phyloP scores from a whole-genome alignment of 1,140 invertebrate genomes.

The Akabosia matsudoensis region DNA sequence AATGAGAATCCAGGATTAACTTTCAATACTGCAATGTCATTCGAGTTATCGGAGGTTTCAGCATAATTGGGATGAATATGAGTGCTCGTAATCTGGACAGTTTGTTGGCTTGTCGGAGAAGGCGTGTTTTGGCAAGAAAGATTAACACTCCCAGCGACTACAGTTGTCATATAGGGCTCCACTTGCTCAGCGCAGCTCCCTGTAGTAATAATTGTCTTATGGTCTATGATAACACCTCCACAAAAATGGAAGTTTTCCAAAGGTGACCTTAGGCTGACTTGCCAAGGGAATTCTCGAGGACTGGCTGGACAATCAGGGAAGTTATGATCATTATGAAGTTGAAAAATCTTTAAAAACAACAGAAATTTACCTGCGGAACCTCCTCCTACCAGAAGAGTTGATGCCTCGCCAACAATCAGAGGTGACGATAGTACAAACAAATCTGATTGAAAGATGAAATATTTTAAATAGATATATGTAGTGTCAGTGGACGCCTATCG shows the following conservation, averaged over 20 bases:
- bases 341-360: neutral
- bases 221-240: neutral
- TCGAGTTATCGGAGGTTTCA: neutral
- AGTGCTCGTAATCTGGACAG: neutral
- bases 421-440: too few species aligned
- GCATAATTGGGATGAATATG: neutral
- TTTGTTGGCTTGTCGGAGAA: neutral
- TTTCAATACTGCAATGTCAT: constrained; percentile 1
- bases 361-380: too few species aligned
- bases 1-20: neutral
- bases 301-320: neutral
- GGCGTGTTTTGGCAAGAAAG: neutral
- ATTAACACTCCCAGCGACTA: neutral
- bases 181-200: neutral
- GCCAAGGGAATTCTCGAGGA: neutral
- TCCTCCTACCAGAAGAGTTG: too few species aligned
- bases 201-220: neutral
- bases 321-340: neutral
- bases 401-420: too few species aligned
- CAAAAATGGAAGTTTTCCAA: neutral
- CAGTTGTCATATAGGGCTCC: neutral
- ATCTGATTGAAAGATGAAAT: too few species aligned
- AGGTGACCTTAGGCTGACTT: neutral
- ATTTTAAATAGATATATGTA: too few species aligned
- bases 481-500: too few species aligned